These are phyloP conservation scores for Drosophila ercepeae DNA, from an alignment of 1,140 invertebrate genomes.

Conservation along the genomic window DNA sequence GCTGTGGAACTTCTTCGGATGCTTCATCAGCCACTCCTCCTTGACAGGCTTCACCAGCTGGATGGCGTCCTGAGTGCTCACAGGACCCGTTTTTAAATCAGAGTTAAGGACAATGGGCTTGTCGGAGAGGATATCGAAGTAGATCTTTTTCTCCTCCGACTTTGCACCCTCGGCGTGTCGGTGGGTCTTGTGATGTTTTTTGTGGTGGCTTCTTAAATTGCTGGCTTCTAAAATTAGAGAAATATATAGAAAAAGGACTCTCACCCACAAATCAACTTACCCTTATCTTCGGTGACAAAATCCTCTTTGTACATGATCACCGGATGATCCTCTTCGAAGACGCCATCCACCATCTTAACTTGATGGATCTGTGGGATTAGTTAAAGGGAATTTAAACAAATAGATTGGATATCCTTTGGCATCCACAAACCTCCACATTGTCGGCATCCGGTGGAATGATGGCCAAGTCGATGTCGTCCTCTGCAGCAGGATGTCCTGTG, in stretches of 20 bases:
- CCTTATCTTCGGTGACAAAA: constrained; percentile 77
- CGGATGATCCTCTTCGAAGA: constrained; percentile 70
- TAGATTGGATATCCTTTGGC: constrained; percentile 1
- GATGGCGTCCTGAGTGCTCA: constrained; percentile 22
- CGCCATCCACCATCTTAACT: constrained; percentile 60
- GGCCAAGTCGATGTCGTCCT: constrained; percentile 50
- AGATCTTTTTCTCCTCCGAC: constrained; percentile 49
- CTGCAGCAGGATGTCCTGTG: constrained; percentile 23
- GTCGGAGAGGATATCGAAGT: constrained; percentile 67
- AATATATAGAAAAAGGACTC: background rate
- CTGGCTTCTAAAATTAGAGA: background rate
- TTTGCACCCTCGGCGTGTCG: constrained; percentile 20
- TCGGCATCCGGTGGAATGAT: constrained; percentile 59
- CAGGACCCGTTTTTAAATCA: constrained; percentile 18
- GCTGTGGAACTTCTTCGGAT: constrained; percentile 65
- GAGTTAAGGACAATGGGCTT: constrained; percentile 47
- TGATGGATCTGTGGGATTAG: constrained; percentile 58
- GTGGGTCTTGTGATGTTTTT: constrained; percentile 1
- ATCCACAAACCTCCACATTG: constrained; percentile 68
- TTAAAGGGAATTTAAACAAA: background rate
- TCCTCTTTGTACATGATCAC: constrained; percentile 80
- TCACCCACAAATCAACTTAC: constrained; percentile 21
- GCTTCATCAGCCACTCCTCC: constrained; percentile 39
- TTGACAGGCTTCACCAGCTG: constrained; percentile 50
- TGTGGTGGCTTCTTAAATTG: background rate